Evolutionary conservation across 2,113 vertebrate species (phyloP), one percentile per base, ranked within the genome.

Genomic region (Solenodon paradoxus): DNA sequence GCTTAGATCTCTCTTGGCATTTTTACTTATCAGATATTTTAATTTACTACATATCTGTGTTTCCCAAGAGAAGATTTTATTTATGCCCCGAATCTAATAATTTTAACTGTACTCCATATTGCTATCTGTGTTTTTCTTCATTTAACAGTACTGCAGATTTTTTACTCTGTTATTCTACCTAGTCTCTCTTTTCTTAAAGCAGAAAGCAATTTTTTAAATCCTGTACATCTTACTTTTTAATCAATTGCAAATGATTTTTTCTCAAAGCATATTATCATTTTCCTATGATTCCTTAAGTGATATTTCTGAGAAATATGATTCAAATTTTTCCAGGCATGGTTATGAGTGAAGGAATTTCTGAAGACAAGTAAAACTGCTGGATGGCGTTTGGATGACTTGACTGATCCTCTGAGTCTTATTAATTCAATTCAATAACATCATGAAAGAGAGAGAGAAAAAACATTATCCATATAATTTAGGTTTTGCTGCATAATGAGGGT

Each of bases 1-100:
- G 59, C 78, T 55, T 69, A 84, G 26, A 7, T 64, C 42, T 75
- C 51, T 78, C 86, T 86, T 4, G 57, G 9, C 75, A 92, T 51
- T 96, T 96, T 83, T 63, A 69, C 91, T 93, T 96, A 96, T 87
- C 93, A 20, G 28, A 10, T 72, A 75, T 93, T 92, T 94, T 35
- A 59, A 40, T 80, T 89, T 96, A 47, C 35, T 59, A 38, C 19
- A 53, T 80, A 24, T 87, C 51, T 78, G 17, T 90, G 35, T 30
- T 95, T 74, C 42, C 35, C 59, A 74, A 80, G 82, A 80, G 72
- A 22, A 64, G 7, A 80, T 55, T 90, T 90, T 85, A 95, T 94
- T 92, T 91, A 15, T 90, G 32, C 24, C 45, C 20, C 42, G 72
- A 57, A 30, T 63, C 64, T 96, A 81, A 57, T 64, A 35, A 94